These are phyloP conservation scores for Pangasius macronema DNA, from an alignment of 2,797 vertebrate genomes.

Conservation along the genomic window DNA sequence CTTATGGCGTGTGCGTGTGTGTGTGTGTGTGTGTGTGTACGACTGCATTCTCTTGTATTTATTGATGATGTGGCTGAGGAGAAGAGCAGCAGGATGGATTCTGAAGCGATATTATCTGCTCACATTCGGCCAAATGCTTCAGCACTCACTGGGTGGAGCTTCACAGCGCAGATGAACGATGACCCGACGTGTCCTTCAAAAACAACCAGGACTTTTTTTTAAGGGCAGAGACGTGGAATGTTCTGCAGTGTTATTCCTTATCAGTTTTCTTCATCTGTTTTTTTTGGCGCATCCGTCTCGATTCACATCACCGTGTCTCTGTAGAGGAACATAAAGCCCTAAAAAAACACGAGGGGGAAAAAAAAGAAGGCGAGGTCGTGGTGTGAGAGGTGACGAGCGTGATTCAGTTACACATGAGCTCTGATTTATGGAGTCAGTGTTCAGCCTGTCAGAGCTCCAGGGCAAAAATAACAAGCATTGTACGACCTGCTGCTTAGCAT, in stretches of 20 bases:
- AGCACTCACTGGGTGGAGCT: background rate
- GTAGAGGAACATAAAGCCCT: background rate
- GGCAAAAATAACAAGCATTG: slow-evolving; percentile 40
- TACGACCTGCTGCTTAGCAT: slow-evolving; percentile 23
- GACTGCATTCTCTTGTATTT: background rate
- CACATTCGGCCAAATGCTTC: background rate
- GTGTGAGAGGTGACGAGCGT: slow-evolving; percentile 41
- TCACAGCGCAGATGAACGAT: background rate
- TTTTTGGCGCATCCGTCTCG: background rate
- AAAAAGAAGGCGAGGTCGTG: background rate
- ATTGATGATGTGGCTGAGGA: background rate
- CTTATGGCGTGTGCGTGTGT: background rate
- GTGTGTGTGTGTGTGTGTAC: background rate
- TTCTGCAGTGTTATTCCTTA: background rate
- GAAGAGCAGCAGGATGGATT: background rate
- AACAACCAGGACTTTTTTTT: too few species aligned
- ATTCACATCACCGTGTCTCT: background rate
- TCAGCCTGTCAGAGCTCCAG: slow-evolving; percentile 34
- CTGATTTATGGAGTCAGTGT: slow-evolving; percentile 55
- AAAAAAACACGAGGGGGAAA: background rate
- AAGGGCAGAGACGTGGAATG: background rate
- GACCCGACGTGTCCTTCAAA: background rate
- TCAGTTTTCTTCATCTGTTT: background rate
- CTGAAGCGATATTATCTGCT: background rate
- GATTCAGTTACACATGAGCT: slow-evolving; percentile 56